These are phyloP conservation scores for Athalia circularis DNA, from an alignment of 2,888 invertebrate genomes.

Conservation along the genomic window DNA sequence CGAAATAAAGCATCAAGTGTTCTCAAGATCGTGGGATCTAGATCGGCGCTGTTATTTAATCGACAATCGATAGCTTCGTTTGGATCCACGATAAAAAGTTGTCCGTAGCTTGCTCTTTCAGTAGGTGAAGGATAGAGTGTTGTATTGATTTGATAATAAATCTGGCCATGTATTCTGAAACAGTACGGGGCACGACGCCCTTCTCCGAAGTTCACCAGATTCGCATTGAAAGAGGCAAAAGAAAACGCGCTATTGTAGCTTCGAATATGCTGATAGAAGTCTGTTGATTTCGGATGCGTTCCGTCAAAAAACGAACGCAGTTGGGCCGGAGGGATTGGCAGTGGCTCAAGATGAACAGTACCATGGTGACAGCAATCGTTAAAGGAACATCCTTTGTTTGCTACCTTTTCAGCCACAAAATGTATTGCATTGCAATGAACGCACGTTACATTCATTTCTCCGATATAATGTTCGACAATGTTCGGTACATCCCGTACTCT, in stretches of 20 bases:
- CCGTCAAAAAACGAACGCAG: slow-evolving; percentile 46
- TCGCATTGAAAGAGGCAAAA: slow-evolving; percentile 52
- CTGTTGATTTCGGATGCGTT: slow-evolving; percentile 45
- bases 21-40: slow-evolving; percentile 47
- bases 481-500: background rate
- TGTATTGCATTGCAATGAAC: slow-evolving; percentile 47
- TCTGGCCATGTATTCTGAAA: slow-evolving; percentile 50
- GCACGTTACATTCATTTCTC: slow-evolving; percentile 45
- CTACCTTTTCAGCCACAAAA: slow-evolving; percentile 45
- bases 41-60: slow-evolving; percentile 33
- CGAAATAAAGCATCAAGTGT: slow-evolving; percentile 50
- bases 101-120: slow-evolving; percentile 51
- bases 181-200: slow-evolving; percentile 50
- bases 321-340: slow-evolving; percentile 44
- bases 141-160: slow-evolving; percentile 54
- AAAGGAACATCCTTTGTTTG: slow-evolving; percentile 45
- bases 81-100: slow-evolving; percentile 53
- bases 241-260: slow-evolving; percentile 49
- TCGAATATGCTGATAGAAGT: slow-evolving; percentile 48
- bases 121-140: slow-evolving; percentile 46
- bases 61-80: slow-evolving; percentile 50
- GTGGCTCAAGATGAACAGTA: slow-evolving; percentile 36
- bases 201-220: slow-evolving; percentile 50
- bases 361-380: slow-evolving; percentile 50
- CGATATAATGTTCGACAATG: slow-evolving; percentile 46